Base-by-base conservation (phyloP, 2,797 vertebrate genomes). In the Clarias pachynema region DNA sequence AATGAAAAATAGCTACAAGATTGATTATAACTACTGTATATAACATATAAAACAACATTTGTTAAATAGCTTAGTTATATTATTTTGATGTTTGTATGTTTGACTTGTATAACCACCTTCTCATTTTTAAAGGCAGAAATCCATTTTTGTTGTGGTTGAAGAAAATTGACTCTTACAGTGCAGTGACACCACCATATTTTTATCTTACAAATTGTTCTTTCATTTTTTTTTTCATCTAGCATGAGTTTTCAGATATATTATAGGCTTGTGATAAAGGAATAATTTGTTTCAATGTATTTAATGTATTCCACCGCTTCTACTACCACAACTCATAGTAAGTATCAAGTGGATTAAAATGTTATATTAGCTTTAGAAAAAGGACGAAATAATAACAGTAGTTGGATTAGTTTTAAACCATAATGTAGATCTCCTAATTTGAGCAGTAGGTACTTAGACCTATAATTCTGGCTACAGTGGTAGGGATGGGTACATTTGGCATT, bases 401-500 rank as follows among this genome's bases (percentile, higher is more conserved):
- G 16, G n/a, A 10, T 81, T 66, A 81, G 26, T 14, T 22, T 66
- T 31, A 9, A 66, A 14, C 8, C 40, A 18, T 15, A 14, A 31
- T 40, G 53, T 79, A 31, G 57, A 60, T 60, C 44, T 60, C 5
- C 63, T 84, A 70, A 70, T 84, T 79, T 73, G 65, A 56, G 24
- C 66, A 79, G 56, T 79, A 44, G 53, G 53, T 83, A 65, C 57
- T 53, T 78, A 82, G 69, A 57, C 20, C 53, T 69, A 73, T 66
- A 57, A 81, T 86, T 80, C 70, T 79, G 22, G 65, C 18, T 56
- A 20, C 44, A 57, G 37, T 60, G 56, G 53, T 81, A 53, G 22
- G 49, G 77, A 88, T 79, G 70, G 82, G 84, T 81, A 86, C 26
- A 70, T 87, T 86, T 84, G 81, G 82, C 85, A 57, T 78, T 86